Conservation (phyloP, 2,113 vertebrate genomes). For the Laticauda colubrina region DNA sequence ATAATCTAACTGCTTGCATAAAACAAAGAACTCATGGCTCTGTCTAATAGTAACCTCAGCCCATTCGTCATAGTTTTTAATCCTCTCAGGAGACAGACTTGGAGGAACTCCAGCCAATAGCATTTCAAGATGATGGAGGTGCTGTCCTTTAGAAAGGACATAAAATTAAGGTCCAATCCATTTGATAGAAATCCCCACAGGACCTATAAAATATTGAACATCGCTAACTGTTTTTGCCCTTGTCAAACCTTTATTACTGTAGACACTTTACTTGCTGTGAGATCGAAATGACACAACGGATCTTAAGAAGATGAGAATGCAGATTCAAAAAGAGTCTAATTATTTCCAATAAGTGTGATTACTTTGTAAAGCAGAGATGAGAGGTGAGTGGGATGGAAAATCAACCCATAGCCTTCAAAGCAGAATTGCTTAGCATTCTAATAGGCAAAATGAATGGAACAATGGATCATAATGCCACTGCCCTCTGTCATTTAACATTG, state of each 20-base stretch:
- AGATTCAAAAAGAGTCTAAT: constrained; percentile 56
- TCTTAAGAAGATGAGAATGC: constrained; percentile 60
- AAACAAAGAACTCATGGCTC: constrained; percentile 37
- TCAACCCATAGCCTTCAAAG: constrained; percentile 57
- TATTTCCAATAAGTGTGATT: constrained; percentile 60
- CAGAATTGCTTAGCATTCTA: constrained; percentile 64
- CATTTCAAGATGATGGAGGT: constrained; percentile 65
- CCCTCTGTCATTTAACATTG: constrained; percentile 61
- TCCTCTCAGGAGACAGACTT: constrained; percentile 58
- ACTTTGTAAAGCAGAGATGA: constrained; percentile 37
- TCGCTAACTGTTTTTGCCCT: constrained; percentile 63
- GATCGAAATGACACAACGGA: constrained; percentile 50
- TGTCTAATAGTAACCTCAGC: constrained; percentile 42
- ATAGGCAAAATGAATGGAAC: constrained; percentile 62
- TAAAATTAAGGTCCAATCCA: constrained; percentile 65
- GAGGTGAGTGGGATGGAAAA: constrained; percentile 23
- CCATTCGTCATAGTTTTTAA: constrained; percentile 57
- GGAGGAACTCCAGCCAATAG: constrained; percentile 52
- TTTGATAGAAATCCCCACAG: constrained; percentile 66
- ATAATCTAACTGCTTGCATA: constrained; percentile 39
- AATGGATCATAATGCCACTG: constrained; percentile 55
- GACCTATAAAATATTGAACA: constrained; percentile 66
- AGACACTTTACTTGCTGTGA: constrained; percentile 32
- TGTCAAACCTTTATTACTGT: constrained; percentile 61
- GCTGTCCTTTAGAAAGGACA: constrained; percentile 61